These are phyloP conservation scores for Heliconius himera DNA, from an alignment of 1,140 invertebrate genomes.

Conservation along the genomic window DNA sequence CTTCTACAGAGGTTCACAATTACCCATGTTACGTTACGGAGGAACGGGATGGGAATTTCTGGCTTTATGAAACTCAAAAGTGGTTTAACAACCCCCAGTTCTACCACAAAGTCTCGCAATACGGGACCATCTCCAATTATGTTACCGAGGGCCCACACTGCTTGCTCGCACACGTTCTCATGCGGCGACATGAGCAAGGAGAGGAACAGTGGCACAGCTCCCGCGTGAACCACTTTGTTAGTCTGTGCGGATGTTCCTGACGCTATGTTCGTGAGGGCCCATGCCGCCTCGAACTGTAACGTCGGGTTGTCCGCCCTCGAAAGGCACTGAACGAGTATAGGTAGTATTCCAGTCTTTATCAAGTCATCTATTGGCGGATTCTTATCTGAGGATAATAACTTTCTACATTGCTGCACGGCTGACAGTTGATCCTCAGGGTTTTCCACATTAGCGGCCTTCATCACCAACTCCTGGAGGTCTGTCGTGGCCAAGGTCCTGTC, in stretches of 20 bases:
- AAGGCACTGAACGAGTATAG: constrained; percentile 95
- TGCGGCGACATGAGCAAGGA: constrained; percentile 94
- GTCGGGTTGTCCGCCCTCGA: constrained; percentile 93
- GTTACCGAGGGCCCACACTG: constrained; percentile 98
- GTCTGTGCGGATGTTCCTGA: constrained; percentile 98
- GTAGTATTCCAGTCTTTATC: constrained; percentile 96
- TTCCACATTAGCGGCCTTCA: constrained; percentile 86
- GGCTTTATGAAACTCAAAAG: constrained; percentile 95
- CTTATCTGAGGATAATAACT: constrained; percentile 97
- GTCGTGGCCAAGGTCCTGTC: constrained; percentile 85
- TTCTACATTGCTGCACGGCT: constrained; percentile 94
- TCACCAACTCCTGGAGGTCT: constrained; percentile 87
- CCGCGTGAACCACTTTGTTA: constrained; percentile 95
- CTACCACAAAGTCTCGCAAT: constrained; percentile 95
- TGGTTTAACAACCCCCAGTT: constrained; percentile 93
- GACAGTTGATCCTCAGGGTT: constrained; percentile 88
- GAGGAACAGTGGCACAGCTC: constrained; percentile 97
- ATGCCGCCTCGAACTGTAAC: constrained; percentile 99
- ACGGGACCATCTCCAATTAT: constrained; percentile 96
- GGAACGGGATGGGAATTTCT: constrained; percentile 95
- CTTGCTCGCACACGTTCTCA: constrained; percentile 99
- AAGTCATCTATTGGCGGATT: constrained; percentile 99
- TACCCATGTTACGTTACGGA: constrained; percentile 99
- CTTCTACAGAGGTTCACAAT: constrained; percentile 98
- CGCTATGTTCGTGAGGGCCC: constrained; percentile 99